phyloP scores from a whole-genome alignment of 2,797 vertebrate species.

The Anguilla pacifica region DNA sequence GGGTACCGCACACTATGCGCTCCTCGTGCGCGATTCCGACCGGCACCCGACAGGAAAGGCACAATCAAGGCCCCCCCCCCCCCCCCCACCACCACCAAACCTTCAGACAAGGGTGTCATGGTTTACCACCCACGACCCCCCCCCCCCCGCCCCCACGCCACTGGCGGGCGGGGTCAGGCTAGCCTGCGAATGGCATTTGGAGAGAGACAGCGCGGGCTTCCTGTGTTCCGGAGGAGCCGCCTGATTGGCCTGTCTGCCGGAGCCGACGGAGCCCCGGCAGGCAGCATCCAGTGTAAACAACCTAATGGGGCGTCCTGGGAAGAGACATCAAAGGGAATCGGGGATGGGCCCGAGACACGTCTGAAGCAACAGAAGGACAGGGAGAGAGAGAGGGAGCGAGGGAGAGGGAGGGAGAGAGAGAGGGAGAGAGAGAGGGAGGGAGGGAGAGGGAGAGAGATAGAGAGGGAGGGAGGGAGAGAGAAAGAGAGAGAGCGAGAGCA shows the following conservation, averaged over 20 bases:
- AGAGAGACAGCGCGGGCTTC: background rate
- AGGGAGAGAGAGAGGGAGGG: too few relatives aligned
- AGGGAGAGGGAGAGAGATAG: too few relatives aligned
- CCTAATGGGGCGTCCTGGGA: background rate
- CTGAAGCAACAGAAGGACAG: background rate
- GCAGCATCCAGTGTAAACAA: background rate
- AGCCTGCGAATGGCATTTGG: background rate
- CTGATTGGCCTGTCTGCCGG: background rate
- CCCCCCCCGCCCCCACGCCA: too few relatives aligned
- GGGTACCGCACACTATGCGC: background rate
- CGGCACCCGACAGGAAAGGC: background rate
- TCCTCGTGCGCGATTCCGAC: background rate
- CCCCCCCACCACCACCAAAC: background rate
- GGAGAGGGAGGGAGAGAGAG: too few relatives aligned
- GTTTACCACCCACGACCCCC: background rate
- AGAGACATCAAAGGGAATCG: background rate
- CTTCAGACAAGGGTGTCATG: background rate
- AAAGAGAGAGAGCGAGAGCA: too few relatives aligned
- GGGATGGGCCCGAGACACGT: background rate
- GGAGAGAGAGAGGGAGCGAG: background rate
- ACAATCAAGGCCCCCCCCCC: background rate
- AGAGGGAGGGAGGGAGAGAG: too few relatives aligned
- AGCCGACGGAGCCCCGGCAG: background rate
- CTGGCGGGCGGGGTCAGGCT: background rate
- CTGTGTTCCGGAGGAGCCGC: background rate